A percentile compares a stretch with the other conserved stretches of the same genome.
Conservation (phyloP, 2,113 vertebrate genomes). For the Pelobates fuscus region DNA sequence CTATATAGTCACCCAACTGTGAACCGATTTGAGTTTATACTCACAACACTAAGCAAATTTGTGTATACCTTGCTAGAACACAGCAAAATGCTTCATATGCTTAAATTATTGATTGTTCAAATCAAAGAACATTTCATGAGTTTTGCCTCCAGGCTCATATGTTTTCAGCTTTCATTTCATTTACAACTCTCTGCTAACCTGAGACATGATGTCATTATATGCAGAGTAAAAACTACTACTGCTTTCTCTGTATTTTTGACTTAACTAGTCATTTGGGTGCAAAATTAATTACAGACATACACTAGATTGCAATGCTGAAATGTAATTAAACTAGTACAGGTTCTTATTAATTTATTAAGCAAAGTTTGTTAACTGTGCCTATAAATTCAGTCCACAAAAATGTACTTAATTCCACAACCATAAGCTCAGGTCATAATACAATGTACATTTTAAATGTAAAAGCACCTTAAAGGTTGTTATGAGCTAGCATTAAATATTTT, state of each 20-base stretch:
- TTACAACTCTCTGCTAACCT: conserved; percentile 55
- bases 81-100: conserved; percentile 21
- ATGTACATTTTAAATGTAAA: conserved; percentile 51
- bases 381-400: conserved; percentile 30
- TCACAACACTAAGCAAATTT: conserved; percentile 10
- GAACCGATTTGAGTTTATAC: too few relatives aligned
- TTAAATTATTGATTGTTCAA: conserved; percentile 36
- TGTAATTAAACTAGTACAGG: conserved; percentile 49
- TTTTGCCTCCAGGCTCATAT: conserved; percentile 51
- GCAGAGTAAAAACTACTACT: conserved; percentile 46
- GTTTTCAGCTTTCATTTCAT: conserved; percentile 45
- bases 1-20: too few relatives aligned
- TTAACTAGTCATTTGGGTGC: conserved; percentile 57
- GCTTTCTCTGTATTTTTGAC: conserved; percentile 39
- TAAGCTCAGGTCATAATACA: conserved; percentile 34
- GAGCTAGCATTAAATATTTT: conserved; percentile 48
- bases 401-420: conserved; percentile 46
- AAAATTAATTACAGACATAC: conserved; percentile 36
- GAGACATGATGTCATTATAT: conserved; percentile 58
- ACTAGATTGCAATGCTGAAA: conserved; percentile 42
- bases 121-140: conserved; percentile 53
- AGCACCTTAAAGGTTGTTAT: conserved; percentile 46
- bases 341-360: conserved; percentile 53
- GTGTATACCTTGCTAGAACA: neutral
- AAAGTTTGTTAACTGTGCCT: conserved; percentile 5